These are phyloP conservation scores for Drymodes brunneopygia DNA, from an alignment of 2,113 vertebrate species.

Conservation along the genomic window DNA sequence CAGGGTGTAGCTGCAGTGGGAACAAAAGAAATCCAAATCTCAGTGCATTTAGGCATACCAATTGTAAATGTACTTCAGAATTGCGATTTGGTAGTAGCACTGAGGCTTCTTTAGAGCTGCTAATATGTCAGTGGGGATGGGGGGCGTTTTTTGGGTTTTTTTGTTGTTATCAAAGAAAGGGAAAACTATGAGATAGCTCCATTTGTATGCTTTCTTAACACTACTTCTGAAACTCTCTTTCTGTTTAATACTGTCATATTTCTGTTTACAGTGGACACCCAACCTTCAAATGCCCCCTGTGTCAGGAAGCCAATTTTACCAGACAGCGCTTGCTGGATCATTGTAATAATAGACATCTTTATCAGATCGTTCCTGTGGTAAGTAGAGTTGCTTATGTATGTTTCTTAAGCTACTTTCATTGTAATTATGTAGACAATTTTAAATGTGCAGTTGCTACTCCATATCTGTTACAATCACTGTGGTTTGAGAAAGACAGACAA, in stretches of 20 bases:
- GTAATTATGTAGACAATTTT: background rate
- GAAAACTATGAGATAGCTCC: background rate
- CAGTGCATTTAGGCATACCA: background rate
- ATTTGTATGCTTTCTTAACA: background rate
- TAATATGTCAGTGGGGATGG: background rate
- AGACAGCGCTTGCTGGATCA: slow-evolving; percentile 79
- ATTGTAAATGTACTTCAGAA: background rate
- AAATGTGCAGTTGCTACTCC: background rate
- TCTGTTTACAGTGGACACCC: slow-evolving; percentile 68
- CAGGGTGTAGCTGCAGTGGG: background rate
- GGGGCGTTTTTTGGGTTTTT: background rate
- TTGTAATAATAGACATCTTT: slow-evolving; percentile 77
- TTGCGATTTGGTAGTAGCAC: background rate
- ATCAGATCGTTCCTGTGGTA: slow-evolving; percentile 78
- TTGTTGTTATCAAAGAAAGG: background rate
- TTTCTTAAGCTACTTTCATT: background rate
- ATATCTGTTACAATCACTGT: background rate
- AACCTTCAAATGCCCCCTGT: slow-evolving; percentile 81
- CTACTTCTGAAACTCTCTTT: background rate
- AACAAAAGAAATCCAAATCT: background rate
- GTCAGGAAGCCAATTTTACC: slow-evolving; percentile 78
- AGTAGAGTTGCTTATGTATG: slow-evolving; percentile 38
- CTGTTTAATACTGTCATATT: background rate
- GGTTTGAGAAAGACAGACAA: background rate
- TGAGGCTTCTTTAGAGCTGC: background rate